Base-by-base conservation (phyloP, 2,113 vertebrate species). In the Bufo bufo region DNA sequence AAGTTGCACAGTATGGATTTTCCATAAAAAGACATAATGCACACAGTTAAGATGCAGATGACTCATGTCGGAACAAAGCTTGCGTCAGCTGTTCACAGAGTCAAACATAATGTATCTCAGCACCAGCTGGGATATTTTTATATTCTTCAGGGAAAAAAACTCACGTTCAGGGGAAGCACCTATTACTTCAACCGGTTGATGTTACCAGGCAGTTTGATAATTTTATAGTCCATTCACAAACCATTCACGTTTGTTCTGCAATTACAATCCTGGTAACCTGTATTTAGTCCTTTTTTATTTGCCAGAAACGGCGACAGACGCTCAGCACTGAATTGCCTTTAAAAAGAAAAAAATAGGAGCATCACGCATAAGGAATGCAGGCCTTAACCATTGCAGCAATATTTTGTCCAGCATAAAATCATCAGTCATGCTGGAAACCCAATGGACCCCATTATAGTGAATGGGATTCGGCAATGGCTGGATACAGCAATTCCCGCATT, bases 21-120 rank as follows among this genome's bases (percentile, higher is more conserved):
- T 88, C 87, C 87, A 88, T 88, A 88, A 77, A 87, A 88, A 83
- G 80, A 74, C 81, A 65, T 77, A 88, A 65, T 49, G 58, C 58
- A 84, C 79, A 75, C 19, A 77, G 45, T 83, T 47, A 49, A 77
- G 77, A 61, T 84, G 16, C 71, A 17, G 50, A 65, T 88, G 87
- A 88, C 52, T 88, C 87, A 88, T 14, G 47, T 50, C 19, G 23
- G 58, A 83, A 84, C 79, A 50, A 63, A 82, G 87, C 47, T 71
- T 54, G 69, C 61, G 52, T 82, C 86, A 88, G 86, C 86, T 83
- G 86, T 72, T 82, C 54, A 82, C 45, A 49, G 66, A 61, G 71
- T 83, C 58, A 77, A 52, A 84, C 80, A 65, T 82, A 88, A 81
- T 71, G 52, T 45, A 58, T 63, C 61, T 33, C 86, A 56, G 49